A percentile compares a stretch with the other conserved stretches of the same genome.
phyloP scores from a whole-genome alignment of 2,797 vertebrate genomes.

The Eleutherodactylus coqui region DNA sequence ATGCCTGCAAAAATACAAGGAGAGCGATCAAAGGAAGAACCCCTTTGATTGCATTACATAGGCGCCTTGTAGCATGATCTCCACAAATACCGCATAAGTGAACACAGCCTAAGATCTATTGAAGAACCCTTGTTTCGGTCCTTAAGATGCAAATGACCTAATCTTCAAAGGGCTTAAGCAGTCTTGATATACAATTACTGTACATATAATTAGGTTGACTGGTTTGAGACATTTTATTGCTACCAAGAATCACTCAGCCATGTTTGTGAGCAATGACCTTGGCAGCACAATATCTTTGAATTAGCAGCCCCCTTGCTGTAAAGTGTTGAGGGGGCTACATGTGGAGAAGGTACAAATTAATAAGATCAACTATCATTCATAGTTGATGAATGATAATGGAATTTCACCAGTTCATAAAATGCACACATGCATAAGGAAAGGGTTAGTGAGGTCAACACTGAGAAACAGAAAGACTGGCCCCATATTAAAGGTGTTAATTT shows the following conservation, averaged over 20 bases:
- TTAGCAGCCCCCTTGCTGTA: not conserved
- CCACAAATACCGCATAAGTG: too few species aligned
- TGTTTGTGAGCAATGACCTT: slow-evolving; percentile 2
- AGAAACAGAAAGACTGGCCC: slow-evolving; percentile 29
- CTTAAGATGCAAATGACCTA: too few species aligned
- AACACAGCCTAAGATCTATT: too few species aligned
- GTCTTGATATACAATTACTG: not conserved
- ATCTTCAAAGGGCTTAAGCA: too few species aligned
- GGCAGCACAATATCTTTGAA: not conserved
- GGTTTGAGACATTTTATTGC: not conserved
- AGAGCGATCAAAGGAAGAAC: too few species aligned
- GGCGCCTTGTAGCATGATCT: too few species aligned
- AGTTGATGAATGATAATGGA: slow-evolving; percentile 37
- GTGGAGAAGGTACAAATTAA: slow-evolving; percentile 11
- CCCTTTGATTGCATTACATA: too few species aligned
- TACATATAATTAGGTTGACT: too few species aligned
- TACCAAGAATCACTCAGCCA: slow-evolving; percentile 15
- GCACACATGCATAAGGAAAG: slow-evolving; percentile 49
- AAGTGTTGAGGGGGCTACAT: not conserved
- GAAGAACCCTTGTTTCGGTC: too few species aligned
- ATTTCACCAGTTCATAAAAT: slow-evolving; percentile 46
- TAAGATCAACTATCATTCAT: not conserved
- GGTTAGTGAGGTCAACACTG: slow-evolving; percentile 3
- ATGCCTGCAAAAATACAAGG: too few species aligned
- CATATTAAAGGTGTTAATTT: not conserved